These are phyloP conservation scores for Saturnia pavonia DNA, from an alignment of 2,888 invertebrate species.

Conservation along the genomic window DNA sequence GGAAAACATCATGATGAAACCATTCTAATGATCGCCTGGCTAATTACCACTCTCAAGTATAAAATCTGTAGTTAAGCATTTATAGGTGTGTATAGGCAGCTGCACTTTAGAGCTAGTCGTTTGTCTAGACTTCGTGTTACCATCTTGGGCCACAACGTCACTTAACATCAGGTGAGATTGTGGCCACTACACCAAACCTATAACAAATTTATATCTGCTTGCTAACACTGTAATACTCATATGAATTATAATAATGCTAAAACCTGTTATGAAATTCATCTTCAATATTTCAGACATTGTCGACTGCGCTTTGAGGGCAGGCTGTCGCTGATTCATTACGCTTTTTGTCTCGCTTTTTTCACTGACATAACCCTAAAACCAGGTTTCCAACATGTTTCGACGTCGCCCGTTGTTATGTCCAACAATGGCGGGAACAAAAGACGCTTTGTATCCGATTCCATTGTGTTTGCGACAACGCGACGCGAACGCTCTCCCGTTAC, in stretches of 20 bases:
- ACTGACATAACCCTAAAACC: conserved; percentile 18
- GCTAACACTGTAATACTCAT: too few species aligned
- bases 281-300: conserved; percentile 5
- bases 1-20: too few species aligned
- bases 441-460: conserved; percentile 43
- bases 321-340: conserved; percentile 18
- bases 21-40: too few species aligned
- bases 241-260: not conserved
- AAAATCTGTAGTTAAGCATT: too few species aligned
- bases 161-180: not conserved
- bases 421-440: conserved; percentile 50
- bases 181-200: not conserved
- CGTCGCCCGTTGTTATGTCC: conserved; percentile 22
- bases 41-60: too few species aligned
- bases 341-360: conserved; percentile 6
- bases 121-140: not conserved
- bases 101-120: not conserved
- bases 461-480: conserved; percentile 37
- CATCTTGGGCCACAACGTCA: not conserved
- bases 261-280: not conserved
- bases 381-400: conserved; percentile 41
- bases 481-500: conserved; percentile 30
- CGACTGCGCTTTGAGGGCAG: not conserved
- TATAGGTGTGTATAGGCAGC: too few species aligned
- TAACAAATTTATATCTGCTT: too few species aligned